phyloP scores from a whole-genome alignment of 2,888 invertebrate species.

The Perizoma flavofasciatum region DNA sequence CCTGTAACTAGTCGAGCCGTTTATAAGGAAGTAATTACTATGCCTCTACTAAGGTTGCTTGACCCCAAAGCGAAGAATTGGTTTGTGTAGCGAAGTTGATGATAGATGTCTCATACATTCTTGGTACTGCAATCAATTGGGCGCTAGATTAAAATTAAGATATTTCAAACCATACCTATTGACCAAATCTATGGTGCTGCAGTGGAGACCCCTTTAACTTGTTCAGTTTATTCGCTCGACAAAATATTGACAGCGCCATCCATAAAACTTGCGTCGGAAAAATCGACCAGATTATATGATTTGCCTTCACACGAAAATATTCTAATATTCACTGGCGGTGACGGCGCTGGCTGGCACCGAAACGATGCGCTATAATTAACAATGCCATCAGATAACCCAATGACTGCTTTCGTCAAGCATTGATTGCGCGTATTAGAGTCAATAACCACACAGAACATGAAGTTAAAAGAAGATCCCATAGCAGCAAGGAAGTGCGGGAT shows the following conservation, averaged over 20 bases:
- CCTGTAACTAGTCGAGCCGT: slow-evolving; percentile 42
- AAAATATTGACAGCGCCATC: neutral
- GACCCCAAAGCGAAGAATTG: slow-evolving; percentile 51
- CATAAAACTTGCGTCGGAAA: slow-evolving; percentile 31
- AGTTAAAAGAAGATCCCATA: slow-evolving; percentile 34
- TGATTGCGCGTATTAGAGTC: slow-evolving; percentile 52
- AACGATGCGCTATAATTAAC: slow-evolving; percentile 60
- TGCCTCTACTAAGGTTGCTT: slow-evolving; percentile 54
- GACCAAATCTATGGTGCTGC: slow-evolving; percentile 1
- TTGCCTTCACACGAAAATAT: slow-evolving; percentile 49
- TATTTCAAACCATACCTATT: slow-evolving; percentile 23
- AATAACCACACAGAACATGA: slow-evolving; percentile 41
- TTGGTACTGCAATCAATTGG: slow-evolving; percentile 31
- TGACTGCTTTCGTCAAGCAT: slow-evolving; percentile 62
- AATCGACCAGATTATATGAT: slow-evolving; percentile 30
- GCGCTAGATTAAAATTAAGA: slow-evolving; percentile 34
- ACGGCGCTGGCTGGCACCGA: slow-evolving; percentile 68
- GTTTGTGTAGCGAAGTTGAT: slow-evolving; percentile 38
- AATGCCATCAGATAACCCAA: slow-evolving; percentile 67
- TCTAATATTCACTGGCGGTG: slow-evolving; percentile 59
- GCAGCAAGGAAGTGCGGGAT: slow-evolving; percentile 43
- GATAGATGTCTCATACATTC: slow-evolving; percentile 46
- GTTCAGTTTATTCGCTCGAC: too few species aligned
- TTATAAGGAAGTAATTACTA: slow-evolving; percentile 63
- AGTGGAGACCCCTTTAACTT: too few species aligned